phyloP scores from a whole-genome alignment of 2,888 invertebrate species.

The Hydrotaea cyrtoneurina region DNA sequence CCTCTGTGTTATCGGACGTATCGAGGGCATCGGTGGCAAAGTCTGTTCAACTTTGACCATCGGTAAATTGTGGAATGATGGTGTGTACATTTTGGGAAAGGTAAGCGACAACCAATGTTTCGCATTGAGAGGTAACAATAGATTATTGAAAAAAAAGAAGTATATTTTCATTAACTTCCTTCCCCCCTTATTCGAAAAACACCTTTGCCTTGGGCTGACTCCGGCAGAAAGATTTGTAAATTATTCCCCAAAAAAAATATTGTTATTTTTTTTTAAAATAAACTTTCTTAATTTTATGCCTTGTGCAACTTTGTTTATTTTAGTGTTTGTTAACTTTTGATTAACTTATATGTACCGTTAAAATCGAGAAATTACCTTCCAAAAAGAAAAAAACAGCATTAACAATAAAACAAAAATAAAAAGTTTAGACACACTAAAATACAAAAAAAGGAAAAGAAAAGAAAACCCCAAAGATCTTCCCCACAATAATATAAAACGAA shows the following conservation, averaged over 20 bases:
- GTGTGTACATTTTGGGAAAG: neutral
- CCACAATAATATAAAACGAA: neutral
- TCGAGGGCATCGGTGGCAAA: constrained; percentile 46
- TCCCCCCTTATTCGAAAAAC: no score
- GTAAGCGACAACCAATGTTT: no score
- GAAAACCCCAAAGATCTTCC: constrained; percentile 29
- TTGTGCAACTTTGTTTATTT: constrained; percentile 53
- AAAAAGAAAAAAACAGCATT: constrained; percentile 23
- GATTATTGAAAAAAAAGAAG: no score
- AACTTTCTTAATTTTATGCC: constrained; percentile 56
- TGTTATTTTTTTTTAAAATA: neutral
- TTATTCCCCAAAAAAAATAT: neutral
- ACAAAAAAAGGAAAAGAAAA: constrained; percentile 32
- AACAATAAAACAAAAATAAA: constrained; percentile 47
- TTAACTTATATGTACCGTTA: constrained; percentile 58
- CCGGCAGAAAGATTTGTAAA: neutral
- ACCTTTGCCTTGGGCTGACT: no score
- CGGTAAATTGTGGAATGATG: neutral
- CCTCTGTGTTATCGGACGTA: constrained; percentile 1
- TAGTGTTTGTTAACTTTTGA: constrained; percentile 58
- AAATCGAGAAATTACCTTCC: constrained; percentile 44
- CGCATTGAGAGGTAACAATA: no score
- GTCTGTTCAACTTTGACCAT: constrained; percentile 37
- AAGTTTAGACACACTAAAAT: constrained; percentile 54
- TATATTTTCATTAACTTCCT: no score